These are phyloP conservation scores for Aquatica leii DNA, from an alignment of 2,888 invertebrate species.

Conservation along the genomic window DNA sequence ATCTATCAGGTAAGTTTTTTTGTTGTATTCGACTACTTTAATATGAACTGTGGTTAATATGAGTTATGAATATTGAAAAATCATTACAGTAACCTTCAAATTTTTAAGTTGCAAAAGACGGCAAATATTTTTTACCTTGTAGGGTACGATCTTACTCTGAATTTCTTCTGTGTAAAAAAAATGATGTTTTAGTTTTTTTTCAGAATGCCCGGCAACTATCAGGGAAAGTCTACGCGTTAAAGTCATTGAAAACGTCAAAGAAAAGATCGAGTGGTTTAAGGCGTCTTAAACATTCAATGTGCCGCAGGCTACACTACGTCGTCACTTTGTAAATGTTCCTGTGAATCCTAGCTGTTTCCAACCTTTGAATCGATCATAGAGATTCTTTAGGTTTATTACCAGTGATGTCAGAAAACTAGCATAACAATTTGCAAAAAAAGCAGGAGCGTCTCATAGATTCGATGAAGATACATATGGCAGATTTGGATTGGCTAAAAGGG, in stretches of 20 bases:
- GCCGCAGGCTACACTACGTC: conserved; percentile 1
- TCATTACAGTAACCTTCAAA: too few relatives aligned
- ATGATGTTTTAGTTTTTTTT: not conserved
- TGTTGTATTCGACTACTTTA: not conserved
- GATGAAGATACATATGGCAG: too few relatives aligned
- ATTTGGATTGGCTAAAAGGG: too few relatives aligned
- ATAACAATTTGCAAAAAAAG: not conserved
- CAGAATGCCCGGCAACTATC: conserved; percentile 3
- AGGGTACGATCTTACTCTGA: not conserved
- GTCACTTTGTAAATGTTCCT: too few relatives aligned
- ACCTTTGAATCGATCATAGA: conserved; percentile 34
- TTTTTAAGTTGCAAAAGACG: too few relatives aligned
- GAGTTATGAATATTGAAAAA: too few relatives aligned
- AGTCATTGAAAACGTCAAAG: not conserved
- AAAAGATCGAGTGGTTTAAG: conserved; percentile 15
- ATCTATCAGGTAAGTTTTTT: not conserved
- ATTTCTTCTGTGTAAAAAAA: not conserved
- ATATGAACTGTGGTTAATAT: not conserved
- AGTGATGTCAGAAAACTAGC: too few relatives aligned
- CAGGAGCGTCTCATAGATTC: not conserved
- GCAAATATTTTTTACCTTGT: not conserved
- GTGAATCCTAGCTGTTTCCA: conserved; percentile 19
- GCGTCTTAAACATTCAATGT: too few relatives aligned
- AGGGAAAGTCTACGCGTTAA: conserved; percentile 1
- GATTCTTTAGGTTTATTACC: too few relatives aligned